Evolutionary conservation across 2,888 invertebrate species (phyloP), one percentile per base, ranked within the genome.

Genomic region (Luperina nickerlii): DNA sequence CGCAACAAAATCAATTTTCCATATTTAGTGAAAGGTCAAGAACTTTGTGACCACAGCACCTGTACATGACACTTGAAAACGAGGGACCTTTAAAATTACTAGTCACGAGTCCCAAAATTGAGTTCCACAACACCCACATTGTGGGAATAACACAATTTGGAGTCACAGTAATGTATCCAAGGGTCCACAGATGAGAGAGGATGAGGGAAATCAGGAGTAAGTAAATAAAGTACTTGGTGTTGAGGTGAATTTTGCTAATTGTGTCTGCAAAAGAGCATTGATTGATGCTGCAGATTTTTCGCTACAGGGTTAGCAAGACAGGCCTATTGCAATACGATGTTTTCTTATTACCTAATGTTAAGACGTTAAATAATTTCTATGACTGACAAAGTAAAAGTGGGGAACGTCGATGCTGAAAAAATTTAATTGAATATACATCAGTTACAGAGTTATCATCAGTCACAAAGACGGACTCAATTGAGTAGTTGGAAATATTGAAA

Each of bases 41-140:
- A 88, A 89, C 73, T 85, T 86, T 74, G 76, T 72, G 88, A 92
- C 92, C 93, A 90, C 92, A 91, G 90, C 94, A 93, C 93, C 93
- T 95, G 95, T 85, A 85, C 76, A 82, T 92, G 95, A 94, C 94
- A 90, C 93, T 90, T 92, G 87, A 89, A 87, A 90, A 88, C 90
- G 76, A 89, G 90, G 91, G 89, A 87, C 88, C 89, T 91, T 93
- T 93, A 93, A 94, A 94, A 95, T 95, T 92, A 93, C 91, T 90
- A 92, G 89, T 79, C 82, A 82, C 83, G 87, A 87, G 87, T 90
- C 89, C 86, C 87, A 84, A 92, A 94, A 94, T 95, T 92, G 92
- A 92, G 90, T 92, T 91, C 91, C 92, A 89, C 89, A 91, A 92
- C 90, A 92, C 91, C 90, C 91, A 90, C 89, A 91, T 92, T 92